Evolutionary conservation across 1,140 invertebrate species (phyloP).

Genomic region (Riptortus pedestris): DNA sequence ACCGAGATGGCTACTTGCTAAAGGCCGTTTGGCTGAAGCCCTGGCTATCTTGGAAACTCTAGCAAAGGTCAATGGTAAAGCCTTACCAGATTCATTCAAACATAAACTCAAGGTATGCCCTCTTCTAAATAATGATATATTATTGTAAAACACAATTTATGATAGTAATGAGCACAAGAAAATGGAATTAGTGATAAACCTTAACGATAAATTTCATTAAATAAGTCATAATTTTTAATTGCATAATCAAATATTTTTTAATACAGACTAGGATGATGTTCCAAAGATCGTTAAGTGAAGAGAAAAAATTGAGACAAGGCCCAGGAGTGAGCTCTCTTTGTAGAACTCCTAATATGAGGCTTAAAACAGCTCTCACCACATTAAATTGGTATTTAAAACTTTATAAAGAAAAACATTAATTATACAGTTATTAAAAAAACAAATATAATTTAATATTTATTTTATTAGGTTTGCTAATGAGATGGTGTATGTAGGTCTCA

Average conservation of each 20-base stretch:
- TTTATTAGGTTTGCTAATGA: constrained; percentile 50
- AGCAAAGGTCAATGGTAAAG: constrained; percentile 62
- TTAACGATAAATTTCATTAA: no score
- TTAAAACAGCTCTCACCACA: constrained; percentile 51
- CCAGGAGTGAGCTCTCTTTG: constrained; percentile 62
- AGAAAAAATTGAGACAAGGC: constrained; percentile 45
- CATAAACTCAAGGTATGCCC: constrained; percentile 48
- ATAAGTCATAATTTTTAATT: no score
- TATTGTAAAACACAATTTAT: no score
- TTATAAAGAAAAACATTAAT: no score
- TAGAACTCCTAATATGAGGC: constrained; percentile 72
- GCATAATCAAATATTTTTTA: no score
- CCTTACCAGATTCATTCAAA: constrained; percentile 59
- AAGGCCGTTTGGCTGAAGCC: constrained; percentile 66
- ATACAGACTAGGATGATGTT: constrained; percentile 54
- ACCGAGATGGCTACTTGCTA: constrained; percentile 71
- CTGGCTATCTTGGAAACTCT: constrained; percentile 62
- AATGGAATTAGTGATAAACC: no score
- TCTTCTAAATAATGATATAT: no score
- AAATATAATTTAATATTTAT: background rate
- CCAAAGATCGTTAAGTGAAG: constrained; percentile 51
- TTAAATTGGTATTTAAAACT: constrained; percentile 48
- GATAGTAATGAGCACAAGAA: no score
- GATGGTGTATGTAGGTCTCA: constrained; percentile 76
- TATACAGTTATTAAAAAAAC: no score